These are phyloP conservation scores for Nowickia ferox DNA, from an alignment of 2,888 invertebrate genomes.

Conservation along the genomic window DNA sequence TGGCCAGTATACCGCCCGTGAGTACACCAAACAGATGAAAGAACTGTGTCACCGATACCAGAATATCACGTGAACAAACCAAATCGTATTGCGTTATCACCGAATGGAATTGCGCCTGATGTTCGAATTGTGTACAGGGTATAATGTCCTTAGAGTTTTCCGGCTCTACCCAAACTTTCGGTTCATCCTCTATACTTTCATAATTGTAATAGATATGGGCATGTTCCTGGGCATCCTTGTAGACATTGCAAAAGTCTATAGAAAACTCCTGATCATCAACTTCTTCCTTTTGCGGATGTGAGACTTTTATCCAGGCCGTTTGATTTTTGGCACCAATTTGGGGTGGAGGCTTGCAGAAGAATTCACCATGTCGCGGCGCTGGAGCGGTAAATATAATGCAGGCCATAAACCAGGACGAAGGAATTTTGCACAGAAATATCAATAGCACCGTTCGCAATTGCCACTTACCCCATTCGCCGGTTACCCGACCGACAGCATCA, in stretches of 20 bases:
- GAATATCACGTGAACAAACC: constrained; percentile 83
- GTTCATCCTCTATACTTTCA: constrained; percentile 78
- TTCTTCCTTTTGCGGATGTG: constrained; percentile 83
- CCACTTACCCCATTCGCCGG: constrained; percentile 84
- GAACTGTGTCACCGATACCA: constrained; percentile 84
- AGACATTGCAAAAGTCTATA: constrained; percentile 83
- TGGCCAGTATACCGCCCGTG: constrained; percentile 83
- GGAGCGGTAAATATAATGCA: constrained; percentile 84
- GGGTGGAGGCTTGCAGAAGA: constrained; percentile 83
- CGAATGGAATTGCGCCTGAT: constrained; percentile 81
- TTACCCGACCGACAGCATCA: constrained; percentile 83
- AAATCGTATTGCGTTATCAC: constrained; percentile 84
- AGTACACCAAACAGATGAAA: constrained; percentile 84
- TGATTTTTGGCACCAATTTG: constrained; percentile 79
- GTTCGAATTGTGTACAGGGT: constrained; percentile 82
- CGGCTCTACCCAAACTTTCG: constrained; percentile 81
- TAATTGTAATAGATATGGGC: constrained; percentile 82
- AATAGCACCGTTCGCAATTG: constrained; percentile 83
- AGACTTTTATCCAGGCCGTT: constrained; percentile 82
- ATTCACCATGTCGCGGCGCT: constrained; percentile 82
- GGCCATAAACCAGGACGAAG: constrained; percentile 84
- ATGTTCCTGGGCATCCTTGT: constrained; percentile 82
- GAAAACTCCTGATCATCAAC: constrained; percentile 81
- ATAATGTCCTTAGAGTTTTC: constrained; percentile 79
- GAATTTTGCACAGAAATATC: constrained; percentile 83